Conservation (phyloP, 2,888 invertebrate genomes). For the Acrocyrtus sp. region DNA sequence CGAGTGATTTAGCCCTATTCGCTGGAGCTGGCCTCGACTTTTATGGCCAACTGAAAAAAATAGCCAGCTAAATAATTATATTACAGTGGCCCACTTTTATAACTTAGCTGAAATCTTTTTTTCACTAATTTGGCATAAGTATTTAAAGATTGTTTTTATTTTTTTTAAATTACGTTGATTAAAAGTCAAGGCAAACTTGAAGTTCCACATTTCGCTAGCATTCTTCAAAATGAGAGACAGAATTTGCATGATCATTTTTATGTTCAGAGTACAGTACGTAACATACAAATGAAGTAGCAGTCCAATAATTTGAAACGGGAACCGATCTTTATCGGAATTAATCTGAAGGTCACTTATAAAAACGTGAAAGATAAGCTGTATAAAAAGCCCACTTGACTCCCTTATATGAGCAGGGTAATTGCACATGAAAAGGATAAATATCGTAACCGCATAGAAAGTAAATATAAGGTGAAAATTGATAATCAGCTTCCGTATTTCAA, state of each 20-base stretch:
- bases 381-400: conserved; percentile 15
- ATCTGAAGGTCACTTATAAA: conserved; percentile 8
- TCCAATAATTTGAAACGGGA: conserved; percentile 30
- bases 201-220: conserved; percentile 54
- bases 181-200: conserved; percentile 51
- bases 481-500: conserved; percentile 10
- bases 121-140: no score
- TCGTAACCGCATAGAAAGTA: not conserved
- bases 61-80: no score
- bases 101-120: no score
- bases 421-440: conserved; percentile 5
- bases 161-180: conserved; percentile 35
- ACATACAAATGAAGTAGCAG: conserved; percentile 38
- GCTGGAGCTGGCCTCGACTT: conserved; percentile 34
- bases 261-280: conserved; percentile 24
- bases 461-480: not conserved
- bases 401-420: conserved; percentile 29
- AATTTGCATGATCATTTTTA: conserved; percentile 40
- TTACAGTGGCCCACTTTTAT: no score
- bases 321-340: not conserved
- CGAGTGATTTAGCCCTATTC: conserved; percentile 35
- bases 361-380: conserved; percentile 13
- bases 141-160: no score
- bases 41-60: conserved; percentile 22
- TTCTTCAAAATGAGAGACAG: conserved; percentile 44